phyloP scores from a whole-genome alignment of 2,113 vertebrate species.

The Rousettus leschenaultii region DNA sequence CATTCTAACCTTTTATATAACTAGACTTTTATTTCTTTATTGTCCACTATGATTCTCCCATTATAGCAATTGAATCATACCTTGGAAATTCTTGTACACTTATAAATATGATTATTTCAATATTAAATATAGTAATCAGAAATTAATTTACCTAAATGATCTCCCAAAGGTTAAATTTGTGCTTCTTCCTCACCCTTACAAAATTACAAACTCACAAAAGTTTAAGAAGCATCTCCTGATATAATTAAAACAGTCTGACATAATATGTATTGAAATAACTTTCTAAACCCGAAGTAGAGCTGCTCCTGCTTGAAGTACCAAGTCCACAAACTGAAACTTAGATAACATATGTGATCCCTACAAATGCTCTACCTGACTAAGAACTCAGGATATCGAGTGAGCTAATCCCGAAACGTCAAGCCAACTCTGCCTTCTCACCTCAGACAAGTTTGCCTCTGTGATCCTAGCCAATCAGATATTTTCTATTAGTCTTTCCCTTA shows the following conservation, averaged over 20 bases:
- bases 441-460: neutral
- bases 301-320: too few species aligned
- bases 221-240: neutral
- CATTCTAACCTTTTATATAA: slow-evolving; percentile 17
- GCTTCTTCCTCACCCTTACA: neutral
- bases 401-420: neutral
- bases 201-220: neutral
- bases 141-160: neutral
- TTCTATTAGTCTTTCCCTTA: neutral
- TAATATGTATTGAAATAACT: neutral
- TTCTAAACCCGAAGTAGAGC: neutral
- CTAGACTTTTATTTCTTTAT: neutral
- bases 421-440: neutral
- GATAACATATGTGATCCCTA: too few species aligned
- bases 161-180: neutral
- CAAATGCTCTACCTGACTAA: too few species aligned
- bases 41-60: neutral
- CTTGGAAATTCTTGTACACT: neutral
- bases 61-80: slow-evolving; percentile 3
- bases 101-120: neutral
- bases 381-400: neutral
- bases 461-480: neutral
- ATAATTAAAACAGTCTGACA: neutral
- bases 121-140: neutral
- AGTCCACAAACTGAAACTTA: neutral